Percentiles rank a stretch among this genome's conserved stretches.
These are phyloP conservation scores for Pseudomyrmex gracilis DNA, from an alignment of 1,140 invertebrate genomes.

Conservation along the genomic window DNA sequence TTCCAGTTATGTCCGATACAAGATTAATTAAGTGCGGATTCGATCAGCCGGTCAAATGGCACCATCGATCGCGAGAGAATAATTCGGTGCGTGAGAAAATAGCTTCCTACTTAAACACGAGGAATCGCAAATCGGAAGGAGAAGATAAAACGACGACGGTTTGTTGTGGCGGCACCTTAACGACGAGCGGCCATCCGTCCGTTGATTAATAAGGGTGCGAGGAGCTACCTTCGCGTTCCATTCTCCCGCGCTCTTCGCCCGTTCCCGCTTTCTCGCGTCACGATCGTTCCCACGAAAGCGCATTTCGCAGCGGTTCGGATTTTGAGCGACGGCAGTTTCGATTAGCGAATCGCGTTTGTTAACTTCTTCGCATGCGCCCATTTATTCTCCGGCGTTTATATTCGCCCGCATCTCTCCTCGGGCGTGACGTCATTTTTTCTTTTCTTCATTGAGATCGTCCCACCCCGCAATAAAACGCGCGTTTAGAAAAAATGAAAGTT, in stretches of 20 bases:
- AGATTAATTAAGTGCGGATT: slow-evolving; percentile 24
- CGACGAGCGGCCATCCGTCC: slow-evolving; percentile 42
- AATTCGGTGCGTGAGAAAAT: neutral
- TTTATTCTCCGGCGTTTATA: slow-evolving; percentile 1
- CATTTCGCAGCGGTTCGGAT: slow-evolving; percentile 47
- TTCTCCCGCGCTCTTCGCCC: slow-evolving; percentile 29
- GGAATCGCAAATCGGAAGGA: neutral
- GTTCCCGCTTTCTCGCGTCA: slow-evolving; percentile 15
- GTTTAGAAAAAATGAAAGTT: neutral
- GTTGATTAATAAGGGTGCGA: slow-evolving; percentile 61
- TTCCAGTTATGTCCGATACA: neutral
- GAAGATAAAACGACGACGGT: too few species aligned
- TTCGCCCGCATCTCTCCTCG: slow-evolving; percentile 5
- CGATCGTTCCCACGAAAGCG: slow-evolving; percentile 47
- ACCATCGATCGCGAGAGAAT: slow-evolving; percentile 9
- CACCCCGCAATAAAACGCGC: neutral
- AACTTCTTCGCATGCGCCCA: neutral
- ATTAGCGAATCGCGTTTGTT: slow-evolving; percentile 51
- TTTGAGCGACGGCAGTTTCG: slow-evolving; percentile 53
- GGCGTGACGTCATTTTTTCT: slow-evolving; percentile 10
- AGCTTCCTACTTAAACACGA: neutral
- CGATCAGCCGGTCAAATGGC: slow-evolving; percentile 16
- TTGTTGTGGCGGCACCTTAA: slow-evolving; percentile 24
- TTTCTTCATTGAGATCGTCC: neutral
- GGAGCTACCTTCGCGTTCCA: slow-evolving; percentile 56